Percentiles rank a stretch among this genome's conserved stretches.
Conservation (phyloP, 2,797 vertebrate species). For the Glossophaga mutica region DNA sequence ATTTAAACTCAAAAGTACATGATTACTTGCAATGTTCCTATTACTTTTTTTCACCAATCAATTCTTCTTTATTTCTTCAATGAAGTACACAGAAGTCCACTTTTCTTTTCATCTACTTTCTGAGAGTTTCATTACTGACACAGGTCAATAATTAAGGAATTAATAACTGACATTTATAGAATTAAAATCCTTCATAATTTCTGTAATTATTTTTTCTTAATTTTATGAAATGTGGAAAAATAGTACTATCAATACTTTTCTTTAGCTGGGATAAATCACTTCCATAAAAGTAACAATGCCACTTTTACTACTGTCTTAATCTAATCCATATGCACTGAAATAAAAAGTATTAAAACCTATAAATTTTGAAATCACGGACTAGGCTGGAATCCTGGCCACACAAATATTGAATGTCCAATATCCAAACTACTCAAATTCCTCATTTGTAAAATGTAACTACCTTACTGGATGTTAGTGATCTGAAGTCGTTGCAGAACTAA, state of each 20-base stretch:
- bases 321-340: neutral
- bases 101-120: neutral
- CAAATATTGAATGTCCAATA: neutral
- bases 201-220: neutral
- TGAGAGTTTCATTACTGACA: neutral
- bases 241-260: neutral
- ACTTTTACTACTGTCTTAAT: neutral
- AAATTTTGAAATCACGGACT: conserved; percentile 8
- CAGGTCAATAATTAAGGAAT: neutral
- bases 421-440: neutral
- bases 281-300: neutral
- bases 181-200: neutral
- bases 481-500: neutral
- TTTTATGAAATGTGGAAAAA: conserved; percentile 16
- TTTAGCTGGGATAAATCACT: neutral
- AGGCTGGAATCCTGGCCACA: neutral
- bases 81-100: neutral
- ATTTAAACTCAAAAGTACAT: conserved; percentile 36
- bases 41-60: neutral
- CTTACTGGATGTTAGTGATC: neutral
- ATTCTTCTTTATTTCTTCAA: conserved; percentile 3
- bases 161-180: neutral
- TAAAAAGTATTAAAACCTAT: neutral
- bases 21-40: conserved; percentile 14
- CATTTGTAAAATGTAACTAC: neutral